These are phyloP conservation scores for Dolichopus griseipennis DNA, from an alignment of 2,888 invertebrate genomes.

Conservation along the genomic window DNA sequence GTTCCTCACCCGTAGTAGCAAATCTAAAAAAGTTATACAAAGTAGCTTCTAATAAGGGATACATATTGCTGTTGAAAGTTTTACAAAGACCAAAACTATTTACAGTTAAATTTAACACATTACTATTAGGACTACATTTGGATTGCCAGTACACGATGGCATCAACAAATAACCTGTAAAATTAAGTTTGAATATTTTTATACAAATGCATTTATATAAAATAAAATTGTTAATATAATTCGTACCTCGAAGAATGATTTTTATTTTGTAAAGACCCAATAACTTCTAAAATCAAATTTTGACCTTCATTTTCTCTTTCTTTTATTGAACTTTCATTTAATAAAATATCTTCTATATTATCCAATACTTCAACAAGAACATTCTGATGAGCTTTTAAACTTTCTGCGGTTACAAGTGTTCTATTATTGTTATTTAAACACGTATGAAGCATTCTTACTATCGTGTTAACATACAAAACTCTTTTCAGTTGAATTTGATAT, in stretches of 20 bases:
- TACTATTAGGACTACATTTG: constrained; percentile 30
- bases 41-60: constrained; percentile 36
- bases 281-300: constrained; percentile 38
- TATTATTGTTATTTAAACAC: constrained; percentile 37
- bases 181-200: not conserved
- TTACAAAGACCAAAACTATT: constrained; percentile 38
- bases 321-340: constrained; percentile 26
- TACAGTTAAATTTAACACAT: constrained; percentile 32
- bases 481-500: constrained; percentile 33
- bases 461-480: constrained; percentile 38
- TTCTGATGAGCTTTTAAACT: constrained; percentile 32
- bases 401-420: constrained; percentile 35
- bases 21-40: constrained; percentile 36
- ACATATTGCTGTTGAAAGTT: constrained; percentile 33
- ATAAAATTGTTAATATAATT: constrained; percentile 7
- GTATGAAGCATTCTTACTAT: constrained; percentile 34
- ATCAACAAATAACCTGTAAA: constrained; percentile 35
- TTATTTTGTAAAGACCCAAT: constrained; percentile 37
- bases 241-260: constrained; percentile 38
- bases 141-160: constrained; percentile 38
- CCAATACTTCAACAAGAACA: constrained; percentile 32
- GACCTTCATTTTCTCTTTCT: constrained; percentile 34
- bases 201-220: not conserved
- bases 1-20: constrained; percentile 22
- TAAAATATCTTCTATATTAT: constrained; percentile 30